Base-by-base conservation (phyloP, 2,888 invertebrate species). In the Empis livida region DNA sequence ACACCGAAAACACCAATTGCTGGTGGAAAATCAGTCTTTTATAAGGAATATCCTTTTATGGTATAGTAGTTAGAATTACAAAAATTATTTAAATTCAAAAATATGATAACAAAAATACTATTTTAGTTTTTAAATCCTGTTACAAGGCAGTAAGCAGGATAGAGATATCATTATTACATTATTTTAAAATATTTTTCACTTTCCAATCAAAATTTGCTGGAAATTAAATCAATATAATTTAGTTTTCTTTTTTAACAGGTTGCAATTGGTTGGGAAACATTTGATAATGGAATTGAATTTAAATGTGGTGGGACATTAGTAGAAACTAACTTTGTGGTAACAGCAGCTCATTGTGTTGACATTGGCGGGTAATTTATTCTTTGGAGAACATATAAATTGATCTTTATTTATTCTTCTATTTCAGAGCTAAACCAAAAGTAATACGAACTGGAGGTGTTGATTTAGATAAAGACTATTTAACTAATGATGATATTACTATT, bases 231-330 rank as follows among this genome's bases (percentile, higher is more conserved):
- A 38, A 15, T 38, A 5, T 10, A 16, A 15, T 16, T 35, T 35
- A n/a, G n/a, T n/a, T n/a, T 32, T 13, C 32, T 8, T 13, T 2
- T 38, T 38, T 10, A n/a, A 37, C 11, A 39, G 39, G 39, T 17
- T 10, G 39, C 39, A 13, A 39, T 39, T 39, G 39, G 39, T 11
- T 39, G 39, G 39, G 3, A 4, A 39, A 17, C 3, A 17, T 39
- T 5, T 10, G 17, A 20, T 11, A 17, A 17, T 39, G 31, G 45
- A 46, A 56, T 63, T 10, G 59, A 61, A 16, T 68, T 64, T 52
- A 65, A 64, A 51, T 68, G 68, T 43, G 68, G 67, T 10, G 68
- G 67, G 14, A 63, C 64, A 49, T 51, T 68, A 44, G 62, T 68
- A 41, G 67, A 67, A 47, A 59, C 63, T 20, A 57, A 53, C 17